phyloP scores from a whole-genome alignment of 2,113 vertebrate genomes.

The Tauraco erythrolophus region DNA sequence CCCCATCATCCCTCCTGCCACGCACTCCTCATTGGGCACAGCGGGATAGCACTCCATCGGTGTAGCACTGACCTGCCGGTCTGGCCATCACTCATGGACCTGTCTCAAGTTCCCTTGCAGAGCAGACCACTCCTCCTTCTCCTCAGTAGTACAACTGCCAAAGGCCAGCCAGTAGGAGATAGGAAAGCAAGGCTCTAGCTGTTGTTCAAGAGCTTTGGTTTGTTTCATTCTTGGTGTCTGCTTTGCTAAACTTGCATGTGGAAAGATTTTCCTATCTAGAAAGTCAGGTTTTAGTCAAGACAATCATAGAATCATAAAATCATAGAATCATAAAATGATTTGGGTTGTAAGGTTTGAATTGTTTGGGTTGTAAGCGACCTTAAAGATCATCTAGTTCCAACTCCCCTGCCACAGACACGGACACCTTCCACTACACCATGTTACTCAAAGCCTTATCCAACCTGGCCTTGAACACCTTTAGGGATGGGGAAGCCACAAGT shows the following conservation, averaged over 20 bases:
- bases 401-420: too few species aligned
- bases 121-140: not conserved
- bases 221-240: not conserved
- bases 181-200: not conserved
- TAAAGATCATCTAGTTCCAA: too few species aligned
- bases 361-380: too few species aligned
- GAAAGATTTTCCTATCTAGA: not conserved
- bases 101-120: not conserved
- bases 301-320: too few species aligned
- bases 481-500: too few species aligned
- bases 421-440: too few species aligned
- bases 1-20: not conserved
- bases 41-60: too few species aligned
- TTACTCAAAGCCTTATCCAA: too few species aligned
- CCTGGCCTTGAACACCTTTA: too few species aligned
- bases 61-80: not conserved
- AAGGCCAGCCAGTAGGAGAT: not conserved
- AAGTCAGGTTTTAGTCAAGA: not conserved
- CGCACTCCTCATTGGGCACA: not conserved
- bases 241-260: not conserved
- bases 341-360: too few species aligned
- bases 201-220: not conserved
- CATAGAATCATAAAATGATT: too few species aligned
- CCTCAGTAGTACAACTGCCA: not conserved
- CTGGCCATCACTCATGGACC: not conserved